Evolutionary conservation across 2,113 vertebrate species (phyloP).

Genomic region (Lycaon pictus): DNA sequence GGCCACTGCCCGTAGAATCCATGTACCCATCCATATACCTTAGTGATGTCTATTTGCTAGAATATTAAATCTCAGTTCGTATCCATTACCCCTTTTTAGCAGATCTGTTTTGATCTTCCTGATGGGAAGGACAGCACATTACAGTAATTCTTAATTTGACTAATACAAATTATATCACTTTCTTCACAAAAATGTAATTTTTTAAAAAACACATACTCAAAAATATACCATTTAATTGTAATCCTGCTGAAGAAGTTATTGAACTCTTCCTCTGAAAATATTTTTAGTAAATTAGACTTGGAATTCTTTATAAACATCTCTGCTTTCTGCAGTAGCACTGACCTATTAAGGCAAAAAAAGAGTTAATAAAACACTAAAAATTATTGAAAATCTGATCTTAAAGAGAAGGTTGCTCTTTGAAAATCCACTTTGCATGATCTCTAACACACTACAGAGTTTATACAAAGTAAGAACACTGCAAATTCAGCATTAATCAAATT

Average conservation of each 20-base stretch:
- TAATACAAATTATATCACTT: background rate
- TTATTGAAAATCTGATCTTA: conserved; percentile 34
- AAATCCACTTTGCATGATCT: conserved; percentile 27
- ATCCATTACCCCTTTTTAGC: background rate
- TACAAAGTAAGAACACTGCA: conserved; percentile 21
- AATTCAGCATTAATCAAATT: conserved; percentile 69
- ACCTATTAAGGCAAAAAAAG: background rate
- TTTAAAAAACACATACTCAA: background rate
- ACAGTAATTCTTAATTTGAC: background rate
- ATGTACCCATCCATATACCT: background rate
- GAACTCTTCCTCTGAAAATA: background rate
- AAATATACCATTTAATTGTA: background rate
- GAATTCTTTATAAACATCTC: background rate
- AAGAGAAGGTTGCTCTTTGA: conserved; percentile 32
- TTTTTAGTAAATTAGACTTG: background rate
- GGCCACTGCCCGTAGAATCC: background rate
- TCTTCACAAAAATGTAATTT: background rate
- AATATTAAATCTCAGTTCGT: background rate
- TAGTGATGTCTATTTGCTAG: background rate
- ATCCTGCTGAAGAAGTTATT: background rate
- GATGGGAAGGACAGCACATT: background rate
- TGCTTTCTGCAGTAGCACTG: background rate
- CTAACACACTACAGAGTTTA: conserved; percentile 46
- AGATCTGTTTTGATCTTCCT: background rate
- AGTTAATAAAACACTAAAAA: conserved; percentile 37